Evolutionary conservation across 2,113 vertebrate species (phyloP).

Genomic region (Mola mola): DNA sequence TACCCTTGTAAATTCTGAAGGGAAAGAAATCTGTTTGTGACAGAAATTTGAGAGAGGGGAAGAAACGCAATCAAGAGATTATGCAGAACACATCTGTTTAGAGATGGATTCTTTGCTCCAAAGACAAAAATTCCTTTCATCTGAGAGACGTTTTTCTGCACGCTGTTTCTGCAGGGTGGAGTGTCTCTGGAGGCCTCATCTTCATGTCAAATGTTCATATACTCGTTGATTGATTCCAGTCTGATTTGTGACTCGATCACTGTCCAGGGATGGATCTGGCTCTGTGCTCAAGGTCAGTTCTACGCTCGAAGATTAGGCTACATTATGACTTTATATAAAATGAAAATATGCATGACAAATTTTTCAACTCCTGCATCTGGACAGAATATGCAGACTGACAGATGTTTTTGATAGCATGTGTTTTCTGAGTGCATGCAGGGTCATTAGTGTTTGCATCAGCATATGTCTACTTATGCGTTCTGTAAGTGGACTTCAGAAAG

Average conservation of each 20-base stretch:
- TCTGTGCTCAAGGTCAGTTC: conserved; percentile 8
- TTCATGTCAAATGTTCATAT: conserved; percentile 21
- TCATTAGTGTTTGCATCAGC: too few relatives aligned
- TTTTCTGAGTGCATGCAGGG: too few relatives aligned
- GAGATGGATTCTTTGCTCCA: conserved; percentile 5
- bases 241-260: conserved; percentile 39
- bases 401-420: too few relatives aligned
- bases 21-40: not conserved
- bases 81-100: not conserved
- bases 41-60: not conserved
- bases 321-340: too few relatives aligned
- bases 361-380: too few relatives aligned
- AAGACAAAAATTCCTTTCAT: conserved; percentile 51
- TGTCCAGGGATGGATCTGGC: conserved; percentile 39
- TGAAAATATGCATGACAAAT: too few relatives aligned
- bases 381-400: too few relatives aligned
- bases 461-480: too few relatives aligned
- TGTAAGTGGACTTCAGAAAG: too few relatives aligned
- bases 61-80: conserved; percentile 12
- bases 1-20: not conserved
- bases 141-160: conserved; percentile 27
- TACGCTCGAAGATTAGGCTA: too few relatives aligned
- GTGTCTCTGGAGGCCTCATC: conserved; percentile 37
- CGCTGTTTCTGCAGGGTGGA: conserved; percentile 35
- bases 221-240: conserved; percentile 44